A percentile compares a stretch with the other conserved stretches of the same genome.
Conservation (phyloP, 2,888 invertebrate species). For the Ophraella communa region DNA sequence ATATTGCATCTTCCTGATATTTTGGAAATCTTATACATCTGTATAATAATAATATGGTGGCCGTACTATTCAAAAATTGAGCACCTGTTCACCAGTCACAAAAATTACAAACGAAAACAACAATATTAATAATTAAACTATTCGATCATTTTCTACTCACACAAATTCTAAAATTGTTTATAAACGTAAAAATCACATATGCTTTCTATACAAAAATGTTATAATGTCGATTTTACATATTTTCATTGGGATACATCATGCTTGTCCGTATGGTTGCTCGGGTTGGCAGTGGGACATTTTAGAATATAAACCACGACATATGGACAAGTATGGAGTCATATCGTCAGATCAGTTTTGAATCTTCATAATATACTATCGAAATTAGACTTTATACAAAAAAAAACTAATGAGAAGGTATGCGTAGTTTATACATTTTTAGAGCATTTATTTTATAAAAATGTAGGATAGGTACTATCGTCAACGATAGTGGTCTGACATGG, state of each 20-base stretch:
- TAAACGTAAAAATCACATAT: constrained; percentile 31
- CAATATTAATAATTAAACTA: constrained; percentile 28
- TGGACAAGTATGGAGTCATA: constrained; percentile 47
- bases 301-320: constrained; percentile 55
- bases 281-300: constrained; percentile 58
- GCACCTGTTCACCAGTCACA: constrained; percentile 55
- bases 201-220: constrained; percentile 25
- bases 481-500: too few species aligned
- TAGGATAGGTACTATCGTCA: too few species aligned
- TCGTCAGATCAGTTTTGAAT: constrained; percentile 35
- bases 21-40: constrained; percentile 23
- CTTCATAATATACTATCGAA: too few species aligned
- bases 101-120: constrained; percentile 34
- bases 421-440: too few species aligned
- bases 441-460: too few species aligned
- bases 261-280: constrained; percentile 53
- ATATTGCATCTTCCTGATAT: constrained; percentile 22
- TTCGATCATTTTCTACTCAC: constrained; percentile 32
- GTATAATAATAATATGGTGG: constrained; percentile 38
- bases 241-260: constrained; percentile 37
- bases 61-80: constrained; percentile 57
- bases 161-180: constrained; percentile 30
- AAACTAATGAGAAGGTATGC: too few species aligned
- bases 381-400: too few species aligned
- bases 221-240: constrained; percentile 22